phyloP scores from a whole-genome alignment of 2,888 invertebrate species.

The Parascotia fuliginaria region DNA sequence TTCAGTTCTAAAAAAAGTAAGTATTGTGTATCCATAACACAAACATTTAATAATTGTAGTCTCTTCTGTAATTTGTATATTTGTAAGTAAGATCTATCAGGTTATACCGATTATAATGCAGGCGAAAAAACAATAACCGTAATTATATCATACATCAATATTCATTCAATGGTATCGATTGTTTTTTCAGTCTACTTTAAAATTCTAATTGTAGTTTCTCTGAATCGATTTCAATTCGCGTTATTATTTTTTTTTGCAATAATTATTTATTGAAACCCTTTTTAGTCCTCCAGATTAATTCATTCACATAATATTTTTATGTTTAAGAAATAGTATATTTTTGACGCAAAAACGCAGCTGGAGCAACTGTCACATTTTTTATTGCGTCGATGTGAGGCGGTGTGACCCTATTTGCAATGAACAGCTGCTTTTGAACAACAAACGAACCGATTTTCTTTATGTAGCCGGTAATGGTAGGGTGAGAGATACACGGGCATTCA shows the following conservation, averaged over 20 bases:
- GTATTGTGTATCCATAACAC: no score
- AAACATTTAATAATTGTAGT: no score
- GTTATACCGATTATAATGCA: conserved; percentile 3
- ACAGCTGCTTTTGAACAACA: conserved; percentile 66
- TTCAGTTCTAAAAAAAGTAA: conserved; percentile 80
- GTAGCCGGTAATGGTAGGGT: conserved; percentile 48
- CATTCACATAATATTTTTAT: no score
- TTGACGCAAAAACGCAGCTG: conserved; percentile 50
- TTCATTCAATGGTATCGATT: conserved; percentile 27
- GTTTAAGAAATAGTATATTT: no score
- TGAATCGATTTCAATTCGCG: conserved; percentile 8
- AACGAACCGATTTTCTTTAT: conserved; percentile 40
- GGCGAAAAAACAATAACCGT: conserved; percentile 14
- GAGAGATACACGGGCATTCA: conserved; percentile 49
- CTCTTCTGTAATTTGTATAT: no score
- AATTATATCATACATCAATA: conserved; percentile 30
- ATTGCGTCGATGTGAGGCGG: conserved; percentile 53
- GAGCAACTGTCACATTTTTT: conserved; percentile 57
- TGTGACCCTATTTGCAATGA: conserved; percentile 57
- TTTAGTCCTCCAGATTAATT: not conserved
- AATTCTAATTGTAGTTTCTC: conserved; percentile 46
- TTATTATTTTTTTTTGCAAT: not conserved
- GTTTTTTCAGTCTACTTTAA: conserved; percentile 38
- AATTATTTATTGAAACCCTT: not conserved
- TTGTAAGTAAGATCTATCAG: no score